phyloP scores from a whole-genome alignment of 2,888 invertebrate genomes.

The Cyaniris semiargus region DNA sequence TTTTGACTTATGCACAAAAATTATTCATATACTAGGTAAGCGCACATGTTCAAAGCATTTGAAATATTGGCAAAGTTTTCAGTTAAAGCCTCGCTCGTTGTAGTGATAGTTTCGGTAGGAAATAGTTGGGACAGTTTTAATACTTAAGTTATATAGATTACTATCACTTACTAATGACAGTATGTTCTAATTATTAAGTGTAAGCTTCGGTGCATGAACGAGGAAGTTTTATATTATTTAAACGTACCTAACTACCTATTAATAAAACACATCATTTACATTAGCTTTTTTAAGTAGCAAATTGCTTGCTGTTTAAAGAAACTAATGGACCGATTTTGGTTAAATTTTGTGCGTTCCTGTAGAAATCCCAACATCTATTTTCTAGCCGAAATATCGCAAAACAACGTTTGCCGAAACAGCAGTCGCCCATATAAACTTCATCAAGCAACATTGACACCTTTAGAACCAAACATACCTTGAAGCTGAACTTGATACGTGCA shows the following conservation, averaged over 20 bases:
- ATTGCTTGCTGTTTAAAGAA: too few species aligned
- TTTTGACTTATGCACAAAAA: neutral
- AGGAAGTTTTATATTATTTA: neutral
- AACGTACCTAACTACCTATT: neutral
- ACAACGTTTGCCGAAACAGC: neutral
- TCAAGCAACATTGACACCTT: neutral
- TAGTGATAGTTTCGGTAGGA: neutral
- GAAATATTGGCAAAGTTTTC: neutral
- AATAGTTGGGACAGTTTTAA: neutral
- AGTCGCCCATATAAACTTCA: neutral
- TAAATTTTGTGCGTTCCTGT: too few species aligned
- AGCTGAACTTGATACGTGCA: conserved; percentile 1
- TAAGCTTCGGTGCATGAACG: neutral
- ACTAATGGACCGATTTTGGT: too few species aligned
- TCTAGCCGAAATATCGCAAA: neutral
- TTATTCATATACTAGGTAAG: neutral
- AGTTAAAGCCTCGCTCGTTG: conserved; percentile 5
- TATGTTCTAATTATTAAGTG: neutral
- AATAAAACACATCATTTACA: too few species aligned
- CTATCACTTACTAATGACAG: neutral
- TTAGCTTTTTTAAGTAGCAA: too few species aligned
- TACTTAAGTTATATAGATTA: neutral
- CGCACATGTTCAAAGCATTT: neutral
- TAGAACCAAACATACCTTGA: neutral
- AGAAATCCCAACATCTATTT: too few species aligned